Conservation (phyloP, 92 coral and sea anemone genomes). For the Zoanthus gigantus region DNA sequence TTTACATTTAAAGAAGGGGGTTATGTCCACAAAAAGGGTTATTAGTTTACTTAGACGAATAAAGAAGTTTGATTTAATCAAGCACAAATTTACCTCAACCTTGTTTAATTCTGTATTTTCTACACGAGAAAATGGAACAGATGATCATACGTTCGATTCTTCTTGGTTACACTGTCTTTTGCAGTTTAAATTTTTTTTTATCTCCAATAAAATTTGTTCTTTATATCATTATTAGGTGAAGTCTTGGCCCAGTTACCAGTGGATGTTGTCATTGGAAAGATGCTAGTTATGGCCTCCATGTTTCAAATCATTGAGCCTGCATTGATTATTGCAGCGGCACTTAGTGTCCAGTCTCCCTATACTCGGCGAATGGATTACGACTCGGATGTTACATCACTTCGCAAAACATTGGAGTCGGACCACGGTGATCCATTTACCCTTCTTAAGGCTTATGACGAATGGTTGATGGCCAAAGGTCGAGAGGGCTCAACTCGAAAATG, state of each 20-base stretch:
- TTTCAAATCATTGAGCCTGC: slow-evolving; percentile 98
- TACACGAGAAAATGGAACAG: too few species aligned
- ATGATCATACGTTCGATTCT: too few species aligned
- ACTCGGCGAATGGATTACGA: slow-evolving; percentile 94
- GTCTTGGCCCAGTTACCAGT: slow-evolving; percentile 95
- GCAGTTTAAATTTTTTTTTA: not conserved
- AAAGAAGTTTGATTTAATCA: too few species aligned
- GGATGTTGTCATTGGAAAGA: slow-evolving; percentile 98
- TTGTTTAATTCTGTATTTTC: too few species aligned
- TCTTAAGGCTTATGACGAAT: slow-evolving; percentile 95
- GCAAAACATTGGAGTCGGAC: slow-evolving; percentile 92
- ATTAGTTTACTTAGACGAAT: too few species aligned
- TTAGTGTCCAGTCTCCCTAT: slow-evolving; percentile 99
- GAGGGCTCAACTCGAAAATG: slow-evolving; percentile 89
- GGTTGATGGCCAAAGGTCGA: slow-evolving; percentile 93
- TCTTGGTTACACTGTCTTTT: not conserved
- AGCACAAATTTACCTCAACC: too few species aligned
- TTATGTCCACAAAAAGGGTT: too few species aligned
- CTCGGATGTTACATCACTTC: slow-evolving; percentile 92
- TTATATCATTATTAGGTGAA: slow-evolving; percentile 62
- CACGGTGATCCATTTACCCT: slow-evolving; percentile 99
- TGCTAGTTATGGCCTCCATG: slow-evolving; percentile 97
- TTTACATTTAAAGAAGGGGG: too few species aligned
- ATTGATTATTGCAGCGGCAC: slow-evolving; percentile 93
- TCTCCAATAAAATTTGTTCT: not conserved